A percentile compares a stretch with the other conserved stretches of the same genome.
These are phyloP conservation scores for Vanessa cardui DNA, from an alignment of 2,888 invertebrate species.

Conservation along the genomic window DNA sequence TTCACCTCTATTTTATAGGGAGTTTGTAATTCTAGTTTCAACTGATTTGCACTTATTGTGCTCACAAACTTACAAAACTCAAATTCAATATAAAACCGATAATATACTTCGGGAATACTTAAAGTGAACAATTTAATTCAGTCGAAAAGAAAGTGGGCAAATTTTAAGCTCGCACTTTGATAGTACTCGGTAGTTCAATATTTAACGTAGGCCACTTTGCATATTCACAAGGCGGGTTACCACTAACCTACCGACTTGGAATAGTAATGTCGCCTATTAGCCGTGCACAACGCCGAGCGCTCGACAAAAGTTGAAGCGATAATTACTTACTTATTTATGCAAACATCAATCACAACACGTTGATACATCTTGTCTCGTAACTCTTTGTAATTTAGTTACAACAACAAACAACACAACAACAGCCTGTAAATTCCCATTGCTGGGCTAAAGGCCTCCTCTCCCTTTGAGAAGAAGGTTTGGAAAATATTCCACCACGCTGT, in stretches of 20 bases:
- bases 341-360: constrained; percentile 2
- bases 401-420: too few relatives aligned
- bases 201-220: constrained; percentile 71
- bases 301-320: constrained; percentile 45
- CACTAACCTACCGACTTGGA: constrained; percentile 64
- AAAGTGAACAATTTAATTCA: neutral
- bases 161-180: constrained; percentile 52
- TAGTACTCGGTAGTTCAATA: constrained; percentile 65
- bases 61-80: too few relatives aligned
- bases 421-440: too few relatives aligned
- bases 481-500: too few relatives aligned
- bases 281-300: constrained; percentile 32
- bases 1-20: too few relatives aligned
- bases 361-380: neutral
- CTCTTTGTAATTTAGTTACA: neutral
- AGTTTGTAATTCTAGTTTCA: too few relatives aligned
- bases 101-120: too few relatives aligned
- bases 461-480: too few relatives aligned
- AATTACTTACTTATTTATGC: constrained; percentile 41
- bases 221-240: constrained; percentile 70
- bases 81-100: too few relatives aligned
- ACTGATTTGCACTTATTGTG: too few relatives aligned
- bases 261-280: constrained; percentile 69
- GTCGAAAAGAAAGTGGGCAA: constrained; percentile 17
- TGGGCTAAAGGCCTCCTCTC: too few relatives aligned